Base-by-base conservation (phyloP, 2,888 invertebrate genomes). In the Chaitophorus viminalis region DNA sequence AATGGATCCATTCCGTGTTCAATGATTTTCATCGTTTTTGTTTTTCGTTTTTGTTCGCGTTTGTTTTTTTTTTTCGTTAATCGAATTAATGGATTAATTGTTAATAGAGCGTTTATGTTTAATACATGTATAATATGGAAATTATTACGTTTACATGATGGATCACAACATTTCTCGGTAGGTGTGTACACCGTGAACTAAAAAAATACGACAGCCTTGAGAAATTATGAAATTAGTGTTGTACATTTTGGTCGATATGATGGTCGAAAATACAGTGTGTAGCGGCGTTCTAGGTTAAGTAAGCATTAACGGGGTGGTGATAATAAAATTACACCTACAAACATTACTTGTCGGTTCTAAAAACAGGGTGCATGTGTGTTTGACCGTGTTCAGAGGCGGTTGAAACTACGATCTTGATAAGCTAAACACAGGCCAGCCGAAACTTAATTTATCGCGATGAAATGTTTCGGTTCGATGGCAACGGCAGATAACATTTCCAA, bases 291-390 rank as follows among this genome's bases (percentile, higher is more conserved):
- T 74, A 31, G 36, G 36, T 36, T 74, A 17, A 14, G 74, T 11
- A 36, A 33, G 39, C 74, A 36, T 74, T 74, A 39, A 8, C 74
- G 25, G 39, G 21, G 74, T 36, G 33, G 25, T 4, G 74, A 68
- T 74, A 74, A 31, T 74, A 72, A 74, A 74, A 74, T 74, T 74
- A 36, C n/a, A n/a, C n/a, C n/a, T 36, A 74, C 74, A 18, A 74
- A 74, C 74, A 74, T 74, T 36, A 74, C 74, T 36, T 18, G 25
- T 14, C 18, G 31, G 31, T 18, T 17, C 74, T 14, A 33, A 74
- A 36, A 21, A 25, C 33, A 21, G 31, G 74, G 74, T n/a, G 5
- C 60, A 39, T 11, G 11, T 39, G 8, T 11, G 25, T 29, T n/a
- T 9, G 68, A n/a, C 74, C 70, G 25, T 82, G 39, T 46, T 11